phyloP scores from a whole-genome alignment of 2,888 invertebrate species.

The Coronaproctus castanopsis region DNA sequence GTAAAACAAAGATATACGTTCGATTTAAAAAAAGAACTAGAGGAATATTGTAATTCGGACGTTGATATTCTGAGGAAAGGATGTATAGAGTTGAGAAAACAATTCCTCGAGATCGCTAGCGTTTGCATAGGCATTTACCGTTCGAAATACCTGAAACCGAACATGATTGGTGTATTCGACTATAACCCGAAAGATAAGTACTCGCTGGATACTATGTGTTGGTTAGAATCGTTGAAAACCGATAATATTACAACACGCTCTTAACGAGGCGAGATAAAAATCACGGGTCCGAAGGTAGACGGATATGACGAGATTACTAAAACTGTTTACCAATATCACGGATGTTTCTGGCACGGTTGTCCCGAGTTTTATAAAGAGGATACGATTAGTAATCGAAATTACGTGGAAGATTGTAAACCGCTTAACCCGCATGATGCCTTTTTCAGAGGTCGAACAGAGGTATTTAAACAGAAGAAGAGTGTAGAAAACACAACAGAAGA shows the following conservation, averaged over 20 bases:
- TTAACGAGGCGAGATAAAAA: constrained; percentile 13
- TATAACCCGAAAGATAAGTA: too few relatives aligned
- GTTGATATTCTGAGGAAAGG: constrained; percentile 21
- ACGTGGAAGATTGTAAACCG: not conserved
- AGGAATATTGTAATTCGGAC: constrained; percentile 18
- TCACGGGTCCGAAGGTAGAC: constrained; percentile 13
- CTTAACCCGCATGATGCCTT: constrained; percentile 20
- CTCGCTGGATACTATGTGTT: too few relatives aligned
- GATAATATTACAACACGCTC: constrained; percentile 16
- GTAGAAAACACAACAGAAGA: constrained; percentile 8
- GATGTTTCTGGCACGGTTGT: constrained; percentile 15
- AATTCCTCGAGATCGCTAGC: constrained; percentile 17
- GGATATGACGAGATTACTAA: constrained; percentile 10
- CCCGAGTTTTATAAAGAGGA: constrained; percentile 1
- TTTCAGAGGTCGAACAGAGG: constrained; percentile 20
- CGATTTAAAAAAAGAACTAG: constrained; percentile 21
- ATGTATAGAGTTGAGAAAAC: constrained; percentile 21
- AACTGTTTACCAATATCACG: constrained; percentile 15
- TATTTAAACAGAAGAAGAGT: not conserved
- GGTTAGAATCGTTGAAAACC: constrained; percentile 10
- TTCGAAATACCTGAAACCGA: too few relatives aligned
- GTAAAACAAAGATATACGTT: constrained; percentile 16
- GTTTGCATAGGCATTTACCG: constrained; percentile 22
- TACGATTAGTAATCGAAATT: too few relatives aligned
- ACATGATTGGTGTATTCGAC: too few relatives aligned